Base-by-base conservation (phyloP, 2,113 vertebrate species). In the Amblyopsis rosae region DNA sequence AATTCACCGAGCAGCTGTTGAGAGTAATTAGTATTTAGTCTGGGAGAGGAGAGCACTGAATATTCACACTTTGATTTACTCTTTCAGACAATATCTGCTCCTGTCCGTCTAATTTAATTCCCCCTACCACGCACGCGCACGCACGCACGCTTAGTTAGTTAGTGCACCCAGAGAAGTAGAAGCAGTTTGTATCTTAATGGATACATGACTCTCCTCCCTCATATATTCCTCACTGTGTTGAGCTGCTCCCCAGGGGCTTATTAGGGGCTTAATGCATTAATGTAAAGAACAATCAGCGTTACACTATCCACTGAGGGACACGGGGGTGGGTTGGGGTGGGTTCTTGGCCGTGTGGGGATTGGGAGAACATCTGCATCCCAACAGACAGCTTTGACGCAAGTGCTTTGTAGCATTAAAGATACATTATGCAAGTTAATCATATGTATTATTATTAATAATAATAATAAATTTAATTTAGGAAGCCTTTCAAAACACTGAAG, bases 21-120 rank as follows among this genome's bases (percentile, higher is more conserved):
- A 85, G 85, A 78, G 78, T 87, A 88, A 90, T 90, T 87, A 87
- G 77, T 83, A 76, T 85, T 87, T 86, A 84, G 83, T 90, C 83
- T 86, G 10, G n/a, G 73, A 73, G 83, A 78, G 74, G 73, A 73
- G 59, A 61, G 78, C 67, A 74, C 80, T 83, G 88, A 87, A 88
- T 90, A 88, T 87, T 86, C 75, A 56, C 73, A 82, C 86, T 90
- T 88, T 90, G 88, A 90, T 90, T 82, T 88, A 72, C 12, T 26
- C 70, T 66, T 76, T 67, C 69, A 70, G 74, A 79, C 75, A 75
- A 65, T 81, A 76, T 66, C 79, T 80, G n/a, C 54, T 46, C 59
- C 67, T 68, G 64, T 26, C 49, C 58, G 59, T 57, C 46, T 26
- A 12, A 16, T 60, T 54, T 26, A 77, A 74, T 72, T 77, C 71